These are phyloP conservation scores for Tineola bisselliella DNA, from an alignment of 2,888 invertebrate genomes.

Conservation along the genomic window DNA sequence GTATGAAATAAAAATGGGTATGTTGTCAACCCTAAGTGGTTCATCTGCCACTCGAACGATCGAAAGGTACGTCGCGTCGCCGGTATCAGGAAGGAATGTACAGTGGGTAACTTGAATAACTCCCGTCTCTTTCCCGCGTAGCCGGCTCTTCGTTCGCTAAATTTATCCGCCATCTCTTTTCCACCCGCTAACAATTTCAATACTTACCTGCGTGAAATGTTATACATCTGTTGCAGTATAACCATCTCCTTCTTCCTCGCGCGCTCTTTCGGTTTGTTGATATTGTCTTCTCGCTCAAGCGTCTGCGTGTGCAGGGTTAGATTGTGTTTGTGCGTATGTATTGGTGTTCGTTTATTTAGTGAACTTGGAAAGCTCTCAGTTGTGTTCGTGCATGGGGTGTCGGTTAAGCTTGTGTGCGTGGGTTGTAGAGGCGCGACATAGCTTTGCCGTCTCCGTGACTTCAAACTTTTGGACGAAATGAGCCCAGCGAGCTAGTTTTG, in stretches of 20 bases:
- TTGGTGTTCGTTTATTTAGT: conserved; percentile 68
- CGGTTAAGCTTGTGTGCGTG: conserved; percentile 50
- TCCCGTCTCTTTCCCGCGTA: conserved; percentile 53
- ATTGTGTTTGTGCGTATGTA: conserved; percentile 59
- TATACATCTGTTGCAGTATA: conserved; percentile 64
- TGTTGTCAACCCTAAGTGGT: conserved; percentile 60
- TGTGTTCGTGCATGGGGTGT: conserved; percentile 66
- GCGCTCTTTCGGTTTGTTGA: conserved; percentile 54
- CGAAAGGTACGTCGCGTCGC: conserved; percentile 56
- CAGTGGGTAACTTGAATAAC: conserved; percentile 64
- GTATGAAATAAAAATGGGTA: too few relatives aligned
- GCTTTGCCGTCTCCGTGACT: conserved; percentile 68
- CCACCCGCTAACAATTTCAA: conserved; percentile 61
- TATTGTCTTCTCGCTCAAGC: conserved; percentile 51
- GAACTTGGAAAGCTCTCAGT: conserved; percentile 64
- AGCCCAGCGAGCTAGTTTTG: conserved; percentile 55
- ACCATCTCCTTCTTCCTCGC: conserved; percentile 42
- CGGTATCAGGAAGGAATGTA: conserved; percentile 69
- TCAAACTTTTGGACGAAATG: conserved; percentile 65
- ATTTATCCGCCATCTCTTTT: conserved; percentile 55
- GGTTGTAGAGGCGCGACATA: conserved; percentile 67
- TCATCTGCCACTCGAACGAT: conserved; percentile 69
- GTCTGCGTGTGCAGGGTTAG: conserved; percentile 64
- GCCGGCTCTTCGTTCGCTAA: conserved; percentile 61
- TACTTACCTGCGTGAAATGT: conserved; percentile 67